phyloP scores from a whole-genome alignment of 2,113 vertebrate genomes.

The crab-eating macaque (Macaca fascicularis) region T2T-MFA8v1.1 NC_088384.1:117627001-117627500 shows the following conservation, averaged over 20 bases:
- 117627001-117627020: too few species aligned
- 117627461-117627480: neutral
- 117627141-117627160: fast-evolving
- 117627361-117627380: neutral
- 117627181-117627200: fast-evolving
- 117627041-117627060: too few species aligned
- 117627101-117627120: fast-evolving
- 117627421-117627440: fast-evolving
- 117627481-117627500: neutral
- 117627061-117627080: too few species aligned
- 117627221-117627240: neutral
- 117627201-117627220: neutral
- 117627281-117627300: fast-evolving
- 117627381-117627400: fast-evolving
- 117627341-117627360: fast-evolving
- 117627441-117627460: fast-evolving
- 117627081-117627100: neutral
- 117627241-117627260: neutral
- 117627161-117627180: fast-evolving
- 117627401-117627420: fast-evolving
- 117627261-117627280: fast-evolving
- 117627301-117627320: neutral
- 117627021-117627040: too few species aligned
- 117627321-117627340: fast-evolving
- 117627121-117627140: fast-evolving